A percentile compares a stretch with the other conserved stretches of the same genome.
Evolutionary conservation across 2,797 vertebrate genomes (phyloP).

Genomic region (Threskiornis aethiopicus): DNA sequence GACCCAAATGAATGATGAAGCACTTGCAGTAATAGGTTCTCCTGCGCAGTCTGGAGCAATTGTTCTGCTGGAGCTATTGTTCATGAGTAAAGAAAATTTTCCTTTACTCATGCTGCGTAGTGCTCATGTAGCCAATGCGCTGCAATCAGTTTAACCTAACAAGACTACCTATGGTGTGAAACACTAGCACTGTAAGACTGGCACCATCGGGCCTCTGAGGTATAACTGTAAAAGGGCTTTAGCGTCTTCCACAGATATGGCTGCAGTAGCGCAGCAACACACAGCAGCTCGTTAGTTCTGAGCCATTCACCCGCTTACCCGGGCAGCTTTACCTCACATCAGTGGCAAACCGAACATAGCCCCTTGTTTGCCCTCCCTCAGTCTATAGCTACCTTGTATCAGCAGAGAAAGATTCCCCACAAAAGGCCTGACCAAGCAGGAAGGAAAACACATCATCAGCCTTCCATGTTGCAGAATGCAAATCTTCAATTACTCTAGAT

Average conservation of each 20-base stretch:
- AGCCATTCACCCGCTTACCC: neutral
- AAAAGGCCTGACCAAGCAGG: neutral
- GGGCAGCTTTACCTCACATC: neutral
- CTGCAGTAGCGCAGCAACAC: neutral
- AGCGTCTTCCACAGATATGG: neutral
- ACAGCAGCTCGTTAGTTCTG: neutral
- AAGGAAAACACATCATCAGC: neutral
- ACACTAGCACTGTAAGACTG: neutral
- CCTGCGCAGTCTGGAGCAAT: conserved; percentile 15
- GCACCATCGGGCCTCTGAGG: neutral
- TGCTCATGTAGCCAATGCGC: neutral
- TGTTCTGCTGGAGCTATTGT: neutral
- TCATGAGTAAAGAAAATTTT: neutral
- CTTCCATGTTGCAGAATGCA: neutral
- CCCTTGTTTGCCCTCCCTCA: neutral
- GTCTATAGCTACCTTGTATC: neutral
- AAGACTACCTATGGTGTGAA: neutral
- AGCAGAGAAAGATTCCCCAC: neutral
- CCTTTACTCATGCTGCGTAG: neutral
- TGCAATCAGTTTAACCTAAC: neutral
- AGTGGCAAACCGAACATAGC: neutral
- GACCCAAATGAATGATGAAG: conserved; percentile 41
- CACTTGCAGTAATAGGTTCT: conserved; percentile 18
- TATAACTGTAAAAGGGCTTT: neutral
- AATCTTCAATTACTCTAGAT: neutral